Conservation (phyloP, 2,113 vertebrate genomes). For the Eulacestoma nigropectus region DNA sequence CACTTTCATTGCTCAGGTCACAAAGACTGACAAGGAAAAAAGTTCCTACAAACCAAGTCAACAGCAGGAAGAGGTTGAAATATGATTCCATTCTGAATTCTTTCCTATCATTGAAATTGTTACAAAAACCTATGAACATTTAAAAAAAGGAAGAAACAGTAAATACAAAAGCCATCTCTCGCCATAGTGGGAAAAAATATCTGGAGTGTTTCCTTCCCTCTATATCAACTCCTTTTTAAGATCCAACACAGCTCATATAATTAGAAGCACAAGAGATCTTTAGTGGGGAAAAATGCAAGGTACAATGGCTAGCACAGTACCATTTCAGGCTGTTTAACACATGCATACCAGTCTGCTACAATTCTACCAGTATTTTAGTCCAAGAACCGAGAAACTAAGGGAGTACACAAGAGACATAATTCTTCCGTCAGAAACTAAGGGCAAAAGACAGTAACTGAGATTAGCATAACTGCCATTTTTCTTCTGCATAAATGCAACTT, state of each 20-base stretch:
- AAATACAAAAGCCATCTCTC: neutral
- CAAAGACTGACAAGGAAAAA: neutral
- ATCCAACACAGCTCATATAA: neutral
- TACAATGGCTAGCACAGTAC: neutral
- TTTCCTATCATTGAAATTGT: neutral
- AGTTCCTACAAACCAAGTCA: neutral
- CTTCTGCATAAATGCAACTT: neutral
- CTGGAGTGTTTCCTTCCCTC: neutral
- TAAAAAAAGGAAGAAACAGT: neutral
- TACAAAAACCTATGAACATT: neutral
- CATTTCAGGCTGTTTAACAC: neutral
- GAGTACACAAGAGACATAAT: neutral
- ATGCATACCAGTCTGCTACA: neutral
- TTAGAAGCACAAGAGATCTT: neutral
- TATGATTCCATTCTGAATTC: neutral
- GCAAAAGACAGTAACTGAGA: neutral
- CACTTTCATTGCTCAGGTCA: neutral
- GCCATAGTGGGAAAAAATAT: neutral
- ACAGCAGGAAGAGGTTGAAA: constrained; percentile 4
- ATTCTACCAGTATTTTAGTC: neutral
- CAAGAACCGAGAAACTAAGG: neutral
- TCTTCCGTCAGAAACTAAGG: neutral
- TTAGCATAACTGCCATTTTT: neutral
- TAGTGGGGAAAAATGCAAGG: neutral
- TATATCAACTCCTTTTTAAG: neutral